Conservation (phyloP, 2,797 vertebrate genomes). For the Gallinago stenura region DNA sequence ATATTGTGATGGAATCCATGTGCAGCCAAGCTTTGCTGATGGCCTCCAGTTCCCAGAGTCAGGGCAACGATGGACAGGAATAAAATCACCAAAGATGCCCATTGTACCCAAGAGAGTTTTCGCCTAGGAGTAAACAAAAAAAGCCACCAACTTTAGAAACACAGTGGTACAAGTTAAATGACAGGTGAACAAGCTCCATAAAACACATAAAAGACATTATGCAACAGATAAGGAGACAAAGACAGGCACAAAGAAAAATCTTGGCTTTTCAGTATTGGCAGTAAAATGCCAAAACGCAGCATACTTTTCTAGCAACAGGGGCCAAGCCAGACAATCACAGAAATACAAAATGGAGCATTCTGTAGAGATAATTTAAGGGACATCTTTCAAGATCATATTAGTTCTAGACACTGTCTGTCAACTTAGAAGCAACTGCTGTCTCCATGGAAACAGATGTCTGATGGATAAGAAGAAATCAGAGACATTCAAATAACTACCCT, state of each 20-base stretch:
- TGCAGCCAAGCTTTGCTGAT: conserved; percentile 78
- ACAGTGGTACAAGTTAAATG: background rate
- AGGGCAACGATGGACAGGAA: conserved; percentile 94
- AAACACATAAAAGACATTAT: background rate
- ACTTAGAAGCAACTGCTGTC: background rate
- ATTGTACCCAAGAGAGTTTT: conserved; percentile 92
- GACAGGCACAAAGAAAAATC: background rate
- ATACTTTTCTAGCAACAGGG: background rate
- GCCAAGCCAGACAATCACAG: background rate
- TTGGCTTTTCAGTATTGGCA: background rate
- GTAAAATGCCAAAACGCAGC: background rate
- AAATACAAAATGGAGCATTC: background rate
- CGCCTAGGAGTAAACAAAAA: conserved; percentile 82
- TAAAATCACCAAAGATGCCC: conserved; percentile 92
- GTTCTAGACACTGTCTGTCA: background rate
- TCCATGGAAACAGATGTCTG: background rate
- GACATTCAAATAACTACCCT: background rate
- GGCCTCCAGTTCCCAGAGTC: conserved; percentile 83
- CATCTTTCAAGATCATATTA: background rate
- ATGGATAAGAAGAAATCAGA: background rate
- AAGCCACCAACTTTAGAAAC: conserved; percentile 43
- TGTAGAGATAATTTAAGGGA: background rate
- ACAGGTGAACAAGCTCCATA: background rate
- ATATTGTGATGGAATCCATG: conserved; percentile 84
- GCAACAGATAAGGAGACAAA: background rate